These are phyloP conservation scores for Drosophila pullipes DNA, from an alignment of 2,888 invertebrate species.

Conservation along the genomic window DNA sequence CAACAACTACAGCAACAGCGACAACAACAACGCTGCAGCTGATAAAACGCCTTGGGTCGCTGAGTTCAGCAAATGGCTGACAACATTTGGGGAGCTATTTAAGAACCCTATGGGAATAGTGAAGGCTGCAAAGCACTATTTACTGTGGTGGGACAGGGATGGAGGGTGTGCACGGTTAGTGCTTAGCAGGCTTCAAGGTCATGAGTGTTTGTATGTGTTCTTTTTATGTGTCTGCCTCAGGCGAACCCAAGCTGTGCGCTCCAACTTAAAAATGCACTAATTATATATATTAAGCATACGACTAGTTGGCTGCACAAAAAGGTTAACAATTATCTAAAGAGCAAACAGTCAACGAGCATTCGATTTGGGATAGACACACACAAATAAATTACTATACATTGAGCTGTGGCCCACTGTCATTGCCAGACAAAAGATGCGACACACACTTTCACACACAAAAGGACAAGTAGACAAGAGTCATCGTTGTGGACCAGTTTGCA, in stretches of 20 bases:
- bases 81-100: constrained; percentile 59
- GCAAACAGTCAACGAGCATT: constrained; percentile 27
- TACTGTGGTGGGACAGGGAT: neutral
- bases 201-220: constrained; percentile 8
- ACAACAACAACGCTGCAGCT: constrained; percentile 11
- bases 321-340: constrained; percentile 30
- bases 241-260: constrained; percentile 1
- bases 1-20: constrained; percentile 23
- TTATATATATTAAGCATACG: constrained; percentile 23
- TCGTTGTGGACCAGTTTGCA: constrained; percentile 36
- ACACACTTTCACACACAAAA: neutral
- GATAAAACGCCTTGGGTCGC: constrained; percentile 50
- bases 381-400: neutral
- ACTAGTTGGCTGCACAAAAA: constrained; percentile 10
- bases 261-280: constrained; percentile 34
- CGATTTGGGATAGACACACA: neutral
- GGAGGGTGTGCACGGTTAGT: neutral
- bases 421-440: constrained; percentile 37
- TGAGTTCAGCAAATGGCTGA: constrained; percentile 59
- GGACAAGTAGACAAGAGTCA: neutral
- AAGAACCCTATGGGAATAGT: constrained; percentile 67
- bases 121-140: constrained; percentile 21
- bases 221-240: constrained; percentile 7
- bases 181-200: constrained; percentile 36
- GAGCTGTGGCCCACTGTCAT: constrained; percentile 13